Conservation (phyloP, 2,888 invertebrate genomes). For the Anorthoa munda region DNA sequence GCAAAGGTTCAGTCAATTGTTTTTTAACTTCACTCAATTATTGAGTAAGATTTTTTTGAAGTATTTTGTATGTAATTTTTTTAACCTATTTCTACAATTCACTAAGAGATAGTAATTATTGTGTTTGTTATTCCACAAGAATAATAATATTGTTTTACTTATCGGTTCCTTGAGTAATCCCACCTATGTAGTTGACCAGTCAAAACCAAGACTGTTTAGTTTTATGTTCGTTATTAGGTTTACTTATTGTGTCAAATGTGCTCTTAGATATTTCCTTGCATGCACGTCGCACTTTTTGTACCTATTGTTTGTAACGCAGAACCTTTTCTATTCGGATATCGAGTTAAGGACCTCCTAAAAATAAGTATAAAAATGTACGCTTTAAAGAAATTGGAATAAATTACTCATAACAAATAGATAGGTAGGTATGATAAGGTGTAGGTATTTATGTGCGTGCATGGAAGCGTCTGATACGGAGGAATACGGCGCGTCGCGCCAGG, state of each 20-base stretch:
- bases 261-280: constrained; percentile 81
- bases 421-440: constrained; percentile 88
- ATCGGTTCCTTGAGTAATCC: constrained; percentile 85
- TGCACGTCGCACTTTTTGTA: constrained; percentile 83
- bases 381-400: constrained; percentile 90
- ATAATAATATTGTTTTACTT: constrained; percentile 60
- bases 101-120: constrained; percentile 42
- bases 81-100: constrained; percentile 51
- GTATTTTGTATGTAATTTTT: constrained; percentile 56
- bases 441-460: constrained; percentile 84
- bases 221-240: constrained; percentile 87
- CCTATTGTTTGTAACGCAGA: constrained; percentile 77
- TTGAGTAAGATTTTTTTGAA: constrained; percentile 39
- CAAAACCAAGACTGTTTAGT: constrained; percentile 88
- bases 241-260: constrained; percentile 81
- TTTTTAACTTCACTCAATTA: constrained; percentile 70
- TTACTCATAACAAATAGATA: constrained; percentile 88
- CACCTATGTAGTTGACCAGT: constrained; percentile 88
- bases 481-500: constrained; percentile 51
- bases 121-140: constrained; percentile 56
- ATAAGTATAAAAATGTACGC: constrained; percentile 91
- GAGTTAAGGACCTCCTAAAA: constrained; percentile 87
- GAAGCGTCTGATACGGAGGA: constrained; percentile 69
- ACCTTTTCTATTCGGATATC: constrained; percentile 81
- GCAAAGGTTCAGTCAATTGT: constrained; percentile 79